Evolutionary conservation across 2,113 vertebrate species (phyloP), one percentile per base, ranked within the genome.

Genomic region (Solea solea): DNA sequence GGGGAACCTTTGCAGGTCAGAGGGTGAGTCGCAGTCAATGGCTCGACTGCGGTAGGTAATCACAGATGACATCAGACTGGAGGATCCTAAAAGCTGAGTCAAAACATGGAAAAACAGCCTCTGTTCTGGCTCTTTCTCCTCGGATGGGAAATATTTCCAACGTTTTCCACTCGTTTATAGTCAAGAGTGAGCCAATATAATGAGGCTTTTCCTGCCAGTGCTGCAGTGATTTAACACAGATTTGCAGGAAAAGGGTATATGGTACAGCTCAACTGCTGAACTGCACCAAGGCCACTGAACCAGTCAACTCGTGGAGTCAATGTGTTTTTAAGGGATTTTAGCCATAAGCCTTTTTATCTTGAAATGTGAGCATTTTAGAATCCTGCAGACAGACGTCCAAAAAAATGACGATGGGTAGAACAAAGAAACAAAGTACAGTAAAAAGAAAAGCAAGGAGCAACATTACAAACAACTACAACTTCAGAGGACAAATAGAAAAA

Each of bases 81-180:
- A 92, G 90, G 92, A 93, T 91, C 82, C 90, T 89, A 86, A 90
- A 90, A 90, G 86, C 84, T 78, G 74, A 74, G 62, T 82, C 64
- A 61, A 85, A 85, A 87, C 85, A 84, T 90, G 80, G 80, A 81
- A 90, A 88, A 90, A 82, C 66, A 78, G 79, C 79, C 74, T 84
- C 81, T 86, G 81, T 82, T 88, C 78, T 88, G 73, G 82, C 75
- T 72, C 76, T 80, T 69, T 69, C 56, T 60, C 54, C 55, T 64
- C 60, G 65, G 58, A 78, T 65, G 72, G 86, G 73, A 83, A 87
- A 86, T 64, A 83, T 76, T 73, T 73, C 80, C 78, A 76, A 74
- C 62, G 64, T 77, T 87, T 87, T 85, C 83, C 78, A 82, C 60
- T 88, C 51, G 2, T 86, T 85, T 81, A 85, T 69, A 63, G 77